Conservation (phyloP, 2,797 vertebrate species). For the Chelon labrosus region DNA sequence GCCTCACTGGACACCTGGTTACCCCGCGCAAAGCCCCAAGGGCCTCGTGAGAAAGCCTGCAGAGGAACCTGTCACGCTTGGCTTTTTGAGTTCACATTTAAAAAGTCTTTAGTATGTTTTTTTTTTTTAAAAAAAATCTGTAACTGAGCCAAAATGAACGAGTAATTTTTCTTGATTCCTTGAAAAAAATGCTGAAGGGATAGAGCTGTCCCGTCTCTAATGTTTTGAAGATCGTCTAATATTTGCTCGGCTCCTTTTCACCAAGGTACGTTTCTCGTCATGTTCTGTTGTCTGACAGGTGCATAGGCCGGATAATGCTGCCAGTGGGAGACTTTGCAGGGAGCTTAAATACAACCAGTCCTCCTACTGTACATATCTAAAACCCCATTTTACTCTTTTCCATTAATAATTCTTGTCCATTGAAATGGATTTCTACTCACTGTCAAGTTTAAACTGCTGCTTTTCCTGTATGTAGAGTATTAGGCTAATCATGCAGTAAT, state of each 20-base stretch:
- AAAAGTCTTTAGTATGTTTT: constrained; percentile 47
- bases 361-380: constrained; percentile 83
- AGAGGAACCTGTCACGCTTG: constrained; percentile 60
- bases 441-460: constrained; percentile 76
- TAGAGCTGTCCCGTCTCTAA: constrained; percentile 51
- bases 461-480: constrained; percentile 72
- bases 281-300: constrained; percentile 82
- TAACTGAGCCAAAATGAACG: constrained; percentile 41
- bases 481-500: constrained; percentile 76
- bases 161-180: constrained; percentile 47
- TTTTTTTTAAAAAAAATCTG: constrained; percentile 19
- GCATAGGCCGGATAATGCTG: constrained; percentile 78
- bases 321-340: constrained; percentile 80
- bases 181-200: constrained; percentile 61
- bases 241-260: constrained; percentile 66
- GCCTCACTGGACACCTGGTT: constrained; percentile 87
- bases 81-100: constrained; percentile 17
- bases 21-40: constrained; percentile 75
- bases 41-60: constrained; percentile 78
- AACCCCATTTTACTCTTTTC: constrained; percentile 80
- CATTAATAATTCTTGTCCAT: constrained; percentile 81
- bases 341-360: constrained; percentile 81
- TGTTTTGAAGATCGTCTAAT: constrained; percentile 69
- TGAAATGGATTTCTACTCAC: constrained; percentile 81
- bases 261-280: constrained; percentile 65